Percentiles rank a stretch among this genome's conserved stretches.
Conservation (phyloP, 2,888 invertebrate genomes). For the Belgica antarctica region DNA sequence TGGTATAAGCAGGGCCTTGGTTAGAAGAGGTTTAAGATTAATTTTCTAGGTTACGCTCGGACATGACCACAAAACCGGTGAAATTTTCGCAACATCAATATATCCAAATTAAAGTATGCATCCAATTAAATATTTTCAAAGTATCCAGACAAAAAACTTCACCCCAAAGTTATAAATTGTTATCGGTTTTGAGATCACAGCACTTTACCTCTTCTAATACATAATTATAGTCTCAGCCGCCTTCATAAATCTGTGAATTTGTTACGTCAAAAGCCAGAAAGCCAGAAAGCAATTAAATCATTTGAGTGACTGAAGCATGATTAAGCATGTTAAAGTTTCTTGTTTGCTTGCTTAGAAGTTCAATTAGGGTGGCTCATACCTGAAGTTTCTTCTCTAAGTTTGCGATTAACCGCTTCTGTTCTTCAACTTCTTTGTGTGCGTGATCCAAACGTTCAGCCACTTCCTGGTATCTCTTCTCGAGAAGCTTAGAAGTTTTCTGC, state of each 20-base stretch:
- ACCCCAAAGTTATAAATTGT: too few relatives aligned
- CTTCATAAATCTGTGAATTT: constrained; percentile 11
- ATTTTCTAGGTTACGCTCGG: too few relatives aligned
- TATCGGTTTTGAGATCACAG: too few relatives aligned
- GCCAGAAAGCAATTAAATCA: constrained; percentile 28
- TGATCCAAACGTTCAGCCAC: constrained; percentile 75
- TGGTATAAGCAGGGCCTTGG: too few relatives aligned
- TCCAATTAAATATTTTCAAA: constrained; percentile 1
- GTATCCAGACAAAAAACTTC: too few relatives aligned
- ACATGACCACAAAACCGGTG: too few relatives aligned
- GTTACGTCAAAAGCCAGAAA: constrained; percentile 12
- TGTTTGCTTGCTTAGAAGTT: too few relatives aligned
- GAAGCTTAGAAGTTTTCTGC: constrained; percentile 73
- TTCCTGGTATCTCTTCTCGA: constrained; percentile 75
- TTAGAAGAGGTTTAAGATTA: too few relatives aligned
- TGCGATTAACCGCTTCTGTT: constrained; percentile 72
- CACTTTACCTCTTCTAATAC: constrained; percentile 31
- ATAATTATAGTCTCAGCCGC: constrained; percentile 5
- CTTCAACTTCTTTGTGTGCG: constrained; percentile 73
- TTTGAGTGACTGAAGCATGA: not conserved
- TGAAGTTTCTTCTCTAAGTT: constrained; percentile 73
- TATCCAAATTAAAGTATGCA: too few relatives aligned
- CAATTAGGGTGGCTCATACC: constrained; percentile 50
- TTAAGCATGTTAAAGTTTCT: constrained; percentile 18
- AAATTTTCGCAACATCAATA: too few relatives aligned